Evolutionary conservation across 2,113 vertebrate species (phyloP).

Genomic region (Turnix velox): DNA sequence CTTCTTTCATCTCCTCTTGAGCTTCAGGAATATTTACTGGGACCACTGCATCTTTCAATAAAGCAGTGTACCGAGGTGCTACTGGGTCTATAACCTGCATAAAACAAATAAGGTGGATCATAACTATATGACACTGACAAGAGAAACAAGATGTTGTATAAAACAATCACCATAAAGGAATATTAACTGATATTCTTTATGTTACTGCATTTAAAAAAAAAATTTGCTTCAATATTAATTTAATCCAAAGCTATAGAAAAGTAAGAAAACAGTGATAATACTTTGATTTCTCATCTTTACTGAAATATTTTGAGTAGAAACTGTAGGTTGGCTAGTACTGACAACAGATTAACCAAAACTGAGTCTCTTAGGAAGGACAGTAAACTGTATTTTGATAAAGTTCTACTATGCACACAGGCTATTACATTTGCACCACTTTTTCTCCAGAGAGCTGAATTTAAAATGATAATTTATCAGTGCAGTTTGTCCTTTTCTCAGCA

Average conservation of each 20-base stretch:
- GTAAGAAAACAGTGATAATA: neutral
- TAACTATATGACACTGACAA: neutral
- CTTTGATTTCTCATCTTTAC: neutral
- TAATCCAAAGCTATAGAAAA: neutral
- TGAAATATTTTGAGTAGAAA: neutral
- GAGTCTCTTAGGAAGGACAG: neutral
- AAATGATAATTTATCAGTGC: neutral
- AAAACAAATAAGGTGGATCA: conserved; percentile 13
- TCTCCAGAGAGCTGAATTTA: neutral
- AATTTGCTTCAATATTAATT: neutral
- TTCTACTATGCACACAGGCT: neutral
- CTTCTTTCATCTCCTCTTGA: conserved; percentile 88
- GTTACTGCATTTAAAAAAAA: conserved; percentile 80
- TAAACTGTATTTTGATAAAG: neutral
- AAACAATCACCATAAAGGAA: neutral
- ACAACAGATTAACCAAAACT: neutral
- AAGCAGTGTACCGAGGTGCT: conserved; percentile 88
- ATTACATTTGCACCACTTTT: neutral
- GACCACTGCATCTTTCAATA: conserved; percentile 84
- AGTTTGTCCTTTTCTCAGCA: neutral
- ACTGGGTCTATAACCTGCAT: conserved; percentile 93
- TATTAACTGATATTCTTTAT: conserved; percentile 73
- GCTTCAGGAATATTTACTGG: conserved; percentile 85
- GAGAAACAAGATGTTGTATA: neutral
- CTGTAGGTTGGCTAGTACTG: neutral